Evolutionary conservation across 2,888 invertebrate species (phyloP).

Genomic region (Drosophila borealis): DNA sequence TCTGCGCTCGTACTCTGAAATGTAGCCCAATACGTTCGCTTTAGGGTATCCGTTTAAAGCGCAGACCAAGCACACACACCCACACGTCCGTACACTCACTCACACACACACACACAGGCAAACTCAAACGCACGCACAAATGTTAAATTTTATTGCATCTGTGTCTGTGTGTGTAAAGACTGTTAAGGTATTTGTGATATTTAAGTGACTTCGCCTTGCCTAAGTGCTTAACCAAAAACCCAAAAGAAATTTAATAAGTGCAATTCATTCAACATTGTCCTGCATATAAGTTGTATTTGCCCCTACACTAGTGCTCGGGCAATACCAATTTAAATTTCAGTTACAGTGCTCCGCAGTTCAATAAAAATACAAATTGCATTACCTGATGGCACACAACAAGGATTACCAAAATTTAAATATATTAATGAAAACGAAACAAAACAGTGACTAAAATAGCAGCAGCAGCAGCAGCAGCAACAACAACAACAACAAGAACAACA

Average conservation of each 20-base stretch:
- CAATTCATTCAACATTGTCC: slow-evolving; percentile 40
- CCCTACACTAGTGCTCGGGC: neutral
- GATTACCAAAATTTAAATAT: slow-evolving; percentile 65
- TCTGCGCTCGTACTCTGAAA: slow-evolving; percentile 60
- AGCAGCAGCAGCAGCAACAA: slow-evolving; percentile 18
- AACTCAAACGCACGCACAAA: slow-evolving; percentile 19
- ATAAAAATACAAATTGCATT: slow-evolving; percentile 30
- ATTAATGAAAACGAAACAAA: slow-evolving; percentile 53
- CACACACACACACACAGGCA: slow-evolving; percentile 8
- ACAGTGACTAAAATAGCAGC: slow-evolving; percentile 58
- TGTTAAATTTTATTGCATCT: slow-evolving; percentile 14
- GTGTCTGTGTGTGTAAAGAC: slow-evolving; percentile 19
- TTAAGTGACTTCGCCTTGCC: slow-evolving; percentile 41
- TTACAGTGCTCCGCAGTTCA: slow-evolving; percentile 9
- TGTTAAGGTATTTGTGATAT: slow-evolving; percentile 48
- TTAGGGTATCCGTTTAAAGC: slow-evolving; percentile 71
- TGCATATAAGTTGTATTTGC: slow-evolving; percentile 10
- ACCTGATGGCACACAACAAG: slow-evolving; percentile 34
- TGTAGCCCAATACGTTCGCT: slow-evolving; percentile 75
- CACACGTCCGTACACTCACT: slow-evolving; percentile 7
- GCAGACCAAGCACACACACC: slow-evolving; percentile 36
- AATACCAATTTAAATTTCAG: slow-evolving; percentile 4
- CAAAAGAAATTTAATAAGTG: slow-evolving; percentile 39
- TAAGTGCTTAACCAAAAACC: slow-evolving; percentile 32
- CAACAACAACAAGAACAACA: slow-evolving; percentile 10